Evolutionary conservation across 1,140 invertebrate genomes (phyloP), one percentile per base, ranked within the genome.

Genomic region (Diplogasteroides magnus): DNA sequence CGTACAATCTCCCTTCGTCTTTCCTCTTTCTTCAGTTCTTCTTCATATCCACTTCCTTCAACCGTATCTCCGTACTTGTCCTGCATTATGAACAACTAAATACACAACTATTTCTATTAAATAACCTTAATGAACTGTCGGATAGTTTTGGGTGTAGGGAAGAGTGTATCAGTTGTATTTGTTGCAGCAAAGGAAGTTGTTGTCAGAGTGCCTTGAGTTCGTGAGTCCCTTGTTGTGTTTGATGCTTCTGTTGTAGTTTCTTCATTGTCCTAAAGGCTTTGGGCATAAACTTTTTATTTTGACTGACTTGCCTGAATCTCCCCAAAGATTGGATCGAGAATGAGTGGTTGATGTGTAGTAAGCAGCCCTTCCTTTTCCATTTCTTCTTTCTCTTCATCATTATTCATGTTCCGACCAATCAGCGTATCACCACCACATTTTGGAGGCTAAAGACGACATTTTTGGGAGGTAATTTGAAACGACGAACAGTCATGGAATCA

Each of bases 391-490:
- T 74, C 73, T 15, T 68, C 19, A 23, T 27, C 73, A n/a, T n/a
- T 25, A 15, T 14, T 62, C 27, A 60, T 63, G 61, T 2, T 48
- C 61, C 27, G 61, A 75, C 28, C 58, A 63, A n/a, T n/a, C n/a
- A n/a, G n/a, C 11, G 58, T 64, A 28, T 58, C 31, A 1, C 29
- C 74, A 60, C 68, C 76, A 68, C 80, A 82, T 67, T 71, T 74
- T 61, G 79, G 79, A 0, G 76, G 76, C 75, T 82, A 31, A 77
- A 79, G 65, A 29, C 6, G 26, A 25, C 15, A n/a, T 13, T 31
- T 23, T 48, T 11, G 11, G 13, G 26, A 37, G 62, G 29, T 56
- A 31, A 25, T 37, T 25, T 31, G 15, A 19, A 25, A 19, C 13
- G 1, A 75, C 32, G 77, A 68, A 78, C 71, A 15, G 69, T 79